Conservation (phyloP, 2,797 vertebrate species). For the Falco concolor region DNA sequence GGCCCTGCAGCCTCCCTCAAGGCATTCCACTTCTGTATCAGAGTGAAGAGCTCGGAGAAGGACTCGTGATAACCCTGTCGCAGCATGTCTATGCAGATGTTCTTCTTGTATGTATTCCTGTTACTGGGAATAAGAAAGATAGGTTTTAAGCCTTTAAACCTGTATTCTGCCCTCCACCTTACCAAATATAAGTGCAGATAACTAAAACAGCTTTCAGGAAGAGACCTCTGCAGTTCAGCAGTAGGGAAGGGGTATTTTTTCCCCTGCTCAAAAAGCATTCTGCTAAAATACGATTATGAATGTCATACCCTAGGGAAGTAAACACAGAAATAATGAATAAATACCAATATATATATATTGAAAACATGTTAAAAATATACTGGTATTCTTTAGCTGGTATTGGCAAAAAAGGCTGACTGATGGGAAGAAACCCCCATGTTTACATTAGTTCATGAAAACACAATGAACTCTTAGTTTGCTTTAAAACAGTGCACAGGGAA, state of each 20-base stretch:
- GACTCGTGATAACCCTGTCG: conserved; percentile 78
- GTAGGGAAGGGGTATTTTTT: not conserved
- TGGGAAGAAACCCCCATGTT: not conserved
- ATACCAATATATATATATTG: not conserved
- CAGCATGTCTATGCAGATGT: conserved; percentile 86
- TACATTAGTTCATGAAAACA: conserved; percentile 14
- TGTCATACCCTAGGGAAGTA: not conserved
- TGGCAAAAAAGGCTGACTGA: not conserved
- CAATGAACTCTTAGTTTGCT: conserved; percentile 16
- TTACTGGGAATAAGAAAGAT: conserved; percentile 73
- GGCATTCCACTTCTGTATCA: conserved; percentile 82
- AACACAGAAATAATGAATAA: not conserved
- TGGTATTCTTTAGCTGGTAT: not conserved
- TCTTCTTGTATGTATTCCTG: conserved; percentile 84
- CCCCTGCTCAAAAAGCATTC: not conserved
- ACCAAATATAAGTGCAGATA: not conserved
- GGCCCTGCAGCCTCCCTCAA: conserved; percentile 85
- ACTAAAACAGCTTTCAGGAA: conserved; percentile 14
- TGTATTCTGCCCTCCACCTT: not conserved
- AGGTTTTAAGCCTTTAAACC: conserved; percentile 51
- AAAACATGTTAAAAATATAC: conserved; percentile 18
- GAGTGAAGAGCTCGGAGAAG: conserved; percentile 77
- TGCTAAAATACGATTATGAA: not conserved
- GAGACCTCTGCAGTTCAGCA: conserved; percentile 17
- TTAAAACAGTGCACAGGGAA: conserved; percentile 3